phyloP scores from a whole-genome alignment of 1,140 invertebrate species.

The Lordiphosa collinella region DNA sequence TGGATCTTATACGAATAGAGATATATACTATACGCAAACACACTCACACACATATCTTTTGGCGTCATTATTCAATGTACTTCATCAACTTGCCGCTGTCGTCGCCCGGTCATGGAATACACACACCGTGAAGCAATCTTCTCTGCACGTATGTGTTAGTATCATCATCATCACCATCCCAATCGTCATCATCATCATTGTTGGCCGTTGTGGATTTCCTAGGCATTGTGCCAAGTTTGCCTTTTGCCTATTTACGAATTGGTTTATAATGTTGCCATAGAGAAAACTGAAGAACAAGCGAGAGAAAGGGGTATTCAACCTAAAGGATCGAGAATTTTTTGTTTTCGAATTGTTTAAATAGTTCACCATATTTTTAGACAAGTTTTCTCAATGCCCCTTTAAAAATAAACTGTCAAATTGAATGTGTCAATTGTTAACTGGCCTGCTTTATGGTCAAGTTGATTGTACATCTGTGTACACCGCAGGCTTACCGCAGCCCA shows the following conservation, averaged over 20 bases:
- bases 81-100: slow-evolving; percentile 61
- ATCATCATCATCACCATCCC: slow-evolving; percentile 31
- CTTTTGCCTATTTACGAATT: slow-evolving; percentile 18
- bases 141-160: not conserved
- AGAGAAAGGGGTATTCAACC: slow-evolving; percentile 16
- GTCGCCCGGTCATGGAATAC: slow-evolving; percentile 56
- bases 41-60: slow-evolving; percentile 17
- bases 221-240: slow-evolving; percentile 50
- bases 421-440: no score
- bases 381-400: no score
- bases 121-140: slow-evolving; percentile 27
- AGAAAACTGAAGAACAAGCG: not conserved
- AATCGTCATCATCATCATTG: slow-evolving; percentile 12
- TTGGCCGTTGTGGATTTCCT: slow-evolving; percentile 32
- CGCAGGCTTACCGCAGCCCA: no score
- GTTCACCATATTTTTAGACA: not conserved
- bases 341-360: not conserved
- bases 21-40: not conserved
- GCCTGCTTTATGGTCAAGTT: no score
- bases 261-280: slow-evolving; percentile 4
- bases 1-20: not conserved
- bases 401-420: no score
- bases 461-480: no score
- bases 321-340: slow-evolving; percentile 27
- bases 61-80: slow-evolving; percentile 73